Evolutionary conservation across 2,797 vertebrate genomes (phyloP).

Genomic region (Tauraco hartlaubi): DNA sequence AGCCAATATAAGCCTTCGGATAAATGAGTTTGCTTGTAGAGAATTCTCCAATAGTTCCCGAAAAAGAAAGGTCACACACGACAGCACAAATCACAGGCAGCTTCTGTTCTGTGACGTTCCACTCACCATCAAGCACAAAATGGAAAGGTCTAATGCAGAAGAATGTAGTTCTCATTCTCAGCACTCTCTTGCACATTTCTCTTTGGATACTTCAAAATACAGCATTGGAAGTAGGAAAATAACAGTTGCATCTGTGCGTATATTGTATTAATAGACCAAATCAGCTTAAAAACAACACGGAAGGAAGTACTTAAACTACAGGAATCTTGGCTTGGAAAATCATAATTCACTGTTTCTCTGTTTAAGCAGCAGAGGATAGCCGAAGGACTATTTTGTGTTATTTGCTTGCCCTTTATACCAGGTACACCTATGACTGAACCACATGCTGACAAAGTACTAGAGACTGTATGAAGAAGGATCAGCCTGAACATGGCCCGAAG

Average conservation of each 20-base stretch:
- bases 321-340: neutral
- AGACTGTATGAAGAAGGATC: neutral
- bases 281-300: neutral
- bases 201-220: neutral
- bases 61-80: constrained; percentile 25
- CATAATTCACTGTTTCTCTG: neutral
- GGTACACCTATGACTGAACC: neutral
- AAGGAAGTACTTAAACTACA: neutral
- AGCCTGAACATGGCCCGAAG: neutral
- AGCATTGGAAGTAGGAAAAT: neutral
- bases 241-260: neutral
- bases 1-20: neutral
- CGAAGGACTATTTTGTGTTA: neutral
- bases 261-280: neutral
- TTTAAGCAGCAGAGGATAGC: neutral
- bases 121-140: constrained; percentile 22
- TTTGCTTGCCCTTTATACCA: neutral
- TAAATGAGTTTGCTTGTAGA: neutral
- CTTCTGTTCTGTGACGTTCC: constrained; percentile 16
- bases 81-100: constrained; percentile 40
- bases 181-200: neutral
- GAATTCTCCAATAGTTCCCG: neutral
- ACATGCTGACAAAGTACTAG: neutral
- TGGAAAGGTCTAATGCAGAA: constrained; percentile 10
- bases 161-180: neutral